These are phyloP conservation scores for Oryctolagus cuniculus DNA, from an alignment of 2,113 vertebrate species.

Conservation along the genomic window mOryCun1.1 NC_091441.1:69194001-69194500, in stretches of 20 bases:
- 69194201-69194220: too few species aligned
- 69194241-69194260: constrained; percentile 27
- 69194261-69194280: constrained; percentile 8
- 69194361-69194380: background rate
- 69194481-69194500: background rate
- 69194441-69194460: background rate
- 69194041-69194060: too few species aligned
- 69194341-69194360: background rate
- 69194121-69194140: too few species aligned
- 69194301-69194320: background rate
- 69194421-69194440: background rate
- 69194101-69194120: too few species aligned
- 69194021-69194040: too few species aligned
- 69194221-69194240: too few species aligned
- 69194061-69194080: too few species aligned
- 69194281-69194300: background rate
- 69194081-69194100: too few species aligned
- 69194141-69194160: too few species aligned
- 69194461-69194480: background rate
- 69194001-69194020: too few species aligned
- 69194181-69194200: too few species aligned
- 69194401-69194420: background rate
- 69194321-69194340: background rate
- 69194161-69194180: too few species aligned
- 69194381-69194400: background rate